These are phyloP conservation scores for Dicentrarchus labrax DNA, from an alignment of 2,113 vertebrate species.

Conservation along the genomic window DNA sequence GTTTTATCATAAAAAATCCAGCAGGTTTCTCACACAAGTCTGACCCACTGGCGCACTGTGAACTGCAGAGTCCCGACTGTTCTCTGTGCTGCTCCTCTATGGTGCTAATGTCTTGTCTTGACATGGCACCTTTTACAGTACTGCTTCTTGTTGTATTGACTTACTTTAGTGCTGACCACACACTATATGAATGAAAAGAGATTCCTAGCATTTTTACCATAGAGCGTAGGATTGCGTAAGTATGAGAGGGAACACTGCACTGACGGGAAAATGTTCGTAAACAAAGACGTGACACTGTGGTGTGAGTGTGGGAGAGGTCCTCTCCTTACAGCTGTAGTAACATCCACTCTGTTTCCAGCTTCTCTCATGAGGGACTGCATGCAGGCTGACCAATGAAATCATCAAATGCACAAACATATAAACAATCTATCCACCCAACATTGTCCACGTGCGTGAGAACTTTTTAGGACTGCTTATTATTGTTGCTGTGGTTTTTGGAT, in stretches of 20 bases:
- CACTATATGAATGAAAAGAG: background rate
- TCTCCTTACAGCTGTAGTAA: constrained; percentile 21
- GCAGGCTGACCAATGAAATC: constrained; percentile 6
- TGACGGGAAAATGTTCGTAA: constrained; percentile 24
- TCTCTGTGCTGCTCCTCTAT: background rate
- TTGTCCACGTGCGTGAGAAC: background rate
- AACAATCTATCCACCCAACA: background rate
- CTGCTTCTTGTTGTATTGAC: background rate
- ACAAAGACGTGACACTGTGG: constrained; percentile 10
- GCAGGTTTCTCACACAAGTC: background rate
- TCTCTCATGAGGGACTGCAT: constrained; percentile 32
- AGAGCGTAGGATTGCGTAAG: background rate
- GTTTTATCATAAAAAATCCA: background rate
- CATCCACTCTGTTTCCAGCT: constrained; percentile 21
- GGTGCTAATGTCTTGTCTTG: background rate
- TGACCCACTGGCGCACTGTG: background rate
- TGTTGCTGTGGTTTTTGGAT: background rate
- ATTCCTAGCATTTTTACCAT: background rate
- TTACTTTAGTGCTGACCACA: background rate
- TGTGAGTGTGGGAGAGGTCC: constrained; percentile 57
- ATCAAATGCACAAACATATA: background rate
- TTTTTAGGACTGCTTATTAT: background rate
- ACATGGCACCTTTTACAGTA: background rate
- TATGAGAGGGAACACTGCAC: background rate
- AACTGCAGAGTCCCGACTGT: too few relatives aligned